Conservation (phyloP, 2,888 invertebrate species). For the Orchesella flavescens region DNA sequence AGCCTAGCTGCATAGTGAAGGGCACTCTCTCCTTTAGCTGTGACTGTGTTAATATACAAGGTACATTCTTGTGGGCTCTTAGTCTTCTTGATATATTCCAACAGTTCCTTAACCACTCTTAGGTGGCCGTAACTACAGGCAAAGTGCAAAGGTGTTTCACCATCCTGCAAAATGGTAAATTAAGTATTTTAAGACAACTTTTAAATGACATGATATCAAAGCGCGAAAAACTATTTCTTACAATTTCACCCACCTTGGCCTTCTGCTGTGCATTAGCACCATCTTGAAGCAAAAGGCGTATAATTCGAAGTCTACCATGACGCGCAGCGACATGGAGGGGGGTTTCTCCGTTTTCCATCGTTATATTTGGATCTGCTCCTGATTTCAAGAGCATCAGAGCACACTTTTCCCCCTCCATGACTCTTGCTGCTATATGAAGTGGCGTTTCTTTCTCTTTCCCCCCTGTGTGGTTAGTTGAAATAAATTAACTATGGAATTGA, state of each 20-base stretch:
- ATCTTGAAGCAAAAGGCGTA: constrained; percentile 95
- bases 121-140: constrained; percentile 73
- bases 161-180: too few species aligned
- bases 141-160: too few species aligned
- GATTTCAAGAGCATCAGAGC: constrained; percentile 98
- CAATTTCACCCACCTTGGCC: constrained; percentile 95
- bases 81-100: constrained; percentile 85
- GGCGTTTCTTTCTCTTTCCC: constrained; percentile 94
- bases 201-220: too few species aligned
- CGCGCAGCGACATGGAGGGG: constrained; percentile 94
- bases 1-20: constrained; percentile 26
- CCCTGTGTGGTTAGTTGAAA: too few species aligned
- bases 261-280: constrained; percentile 92
- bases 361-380: constrained; percentile 96
- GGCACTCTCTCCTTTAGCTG: constrained; percentile 79
- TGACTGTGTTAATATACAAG: constrained; percentile 88
- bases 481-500: too few species aligned
- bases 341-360: constrained; percentile 96
- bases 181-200: too few species aligned
- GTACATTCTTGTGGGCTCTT: constrained; percentile 86
- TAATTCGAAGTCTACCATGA: constrained; percentile 90
- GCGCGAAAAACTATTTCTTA: too few species aligned
- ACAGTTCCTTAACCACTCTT: constrained; percentile 87
- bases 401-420: constrained; percentile 92
- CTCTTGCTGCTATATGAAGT: constrained; percentile 95